Percentiles rank a stretch among this genome's conserved stretches.
phyloP scores from a whole-genome alignment of 2,888 invertebrate genomes.

The Desoria tigrina region DNA sequence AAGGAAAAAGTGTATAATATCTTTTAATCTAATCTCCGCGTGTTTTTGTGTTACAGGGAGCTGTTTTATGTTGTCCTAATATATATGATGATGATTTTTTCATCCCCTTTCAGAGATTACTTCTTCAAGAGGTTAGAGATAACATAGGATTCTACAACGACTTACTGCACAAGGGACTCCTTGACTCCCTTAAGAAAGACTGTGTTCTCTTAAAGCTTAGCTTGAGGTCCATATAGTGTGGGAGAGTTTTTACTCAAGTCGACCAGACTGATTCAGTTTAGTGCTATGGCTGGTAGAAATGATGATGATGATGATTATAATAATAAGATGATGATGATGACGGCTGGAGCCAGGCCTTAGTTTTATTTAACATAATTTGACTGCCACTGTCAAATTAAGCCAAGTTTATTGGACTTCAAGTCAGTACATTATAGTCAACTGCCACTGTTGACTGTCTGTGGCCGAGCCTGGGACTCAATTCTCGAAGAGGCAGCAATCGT shows the following conservation, averaged over 20 bases:
- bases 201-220: constrained; percentile 6
- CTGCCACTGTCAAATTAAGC: constrained; percentile 37
- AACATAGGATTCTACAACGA: background rate
- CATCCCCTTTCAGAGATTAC: background rate
- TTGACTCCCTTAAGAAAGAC: constrained; percentile 7
- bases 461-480: background rate
- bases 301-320: constrained; percentile 33
- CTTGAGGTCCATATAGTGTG: constrained; percentile 18
- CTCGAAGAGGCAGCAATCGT: background rate
- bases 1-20: constrained; percentile 5
- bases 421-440: constrained; percentile 9
- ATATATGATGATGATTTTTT: constrained; percentile 6
- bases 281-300: background rate
- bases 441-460: constrained; percentile 1
- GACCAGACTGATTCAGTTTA: background rate
- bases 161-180: background rate
- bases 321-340: constrained; percentile 29
- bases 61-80: constrained; percentile 15
- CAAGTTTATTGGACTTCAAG: constrained; percentile 26
- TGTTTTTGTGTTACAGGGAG: constrained; percentile 5
- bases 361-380: constrained; percentile 34
- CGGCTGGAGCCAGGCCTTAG: constrained; percentile 33
- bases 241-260: constrained; percentile 5
- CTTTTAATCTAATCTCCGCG: constrained; percentile 17
- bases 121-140: background rate